Evolutionary conservation across 35 echinoderm and acorn worm genomes (phyloP).

Genomic region (Apostichopus japonicus): DNA sequence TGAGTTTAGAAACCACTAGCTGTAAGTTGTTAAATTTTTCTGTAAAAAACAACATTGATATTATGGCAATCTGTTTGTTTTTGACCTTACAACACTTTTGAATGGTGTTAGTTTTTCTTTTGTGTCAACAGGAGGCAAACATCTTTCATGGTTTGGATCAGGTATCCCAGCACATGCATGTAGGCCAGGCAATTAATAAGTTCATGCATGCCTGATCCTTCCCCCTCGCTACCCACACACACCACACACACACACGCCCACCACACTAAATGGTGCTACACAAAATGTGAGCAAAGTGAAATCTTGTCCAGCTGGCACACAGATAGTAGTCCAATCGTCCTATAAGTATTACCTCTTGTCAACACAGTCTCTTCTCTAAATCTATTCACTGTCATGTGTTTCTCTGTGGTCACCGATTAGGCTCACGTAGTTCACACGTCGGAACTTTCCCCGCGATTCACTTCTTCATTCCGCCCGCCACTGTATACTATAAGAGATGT

Average conservation of each 20-base stretch:
- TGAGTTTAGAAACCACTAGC: too few relatives aligned
- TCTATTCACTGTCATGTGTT: not conserved
- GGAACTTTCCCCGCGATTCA: not conserved
- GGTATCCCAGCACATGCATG: constrained; percentile 16
- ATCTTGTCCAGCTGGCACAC: not conserved
- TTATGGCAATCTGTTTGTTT: too few relatives aligned
- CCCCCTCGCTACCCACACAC: not conserved
- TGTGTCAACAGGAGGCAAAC: not conserved
- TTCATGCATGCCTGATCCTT: not conserved
- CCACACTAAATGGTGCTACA: constrained; percentile 12
- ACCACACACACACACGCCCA: not conserved
- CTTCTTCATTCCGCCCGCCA: not conserved
- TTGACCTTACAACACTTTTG: not conserved
- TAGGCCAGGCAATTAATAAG: not conserved
- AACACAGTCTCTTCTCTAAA: not conserved
- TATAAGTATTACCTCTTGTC: not conserved
- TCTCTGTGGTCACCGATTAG: not conserved
- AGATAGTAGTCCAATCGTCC: not conserved
- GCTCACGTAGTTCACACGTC: not conserved
- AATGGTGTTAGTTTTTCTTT: not conserved
- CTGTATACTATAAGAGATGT: too few relatives aligned
- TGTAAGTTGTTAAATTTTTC: too few relatives aligned
- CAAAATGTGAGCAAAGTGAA: not conserved
- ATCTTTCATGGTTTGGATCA: not conserved
- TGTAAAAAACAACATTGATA: too few relatives aligned